phyloP scores from a whole-genome alignment of 2,888 invertebrate species.

The Scrobipalpa atriplicella region DNA sequence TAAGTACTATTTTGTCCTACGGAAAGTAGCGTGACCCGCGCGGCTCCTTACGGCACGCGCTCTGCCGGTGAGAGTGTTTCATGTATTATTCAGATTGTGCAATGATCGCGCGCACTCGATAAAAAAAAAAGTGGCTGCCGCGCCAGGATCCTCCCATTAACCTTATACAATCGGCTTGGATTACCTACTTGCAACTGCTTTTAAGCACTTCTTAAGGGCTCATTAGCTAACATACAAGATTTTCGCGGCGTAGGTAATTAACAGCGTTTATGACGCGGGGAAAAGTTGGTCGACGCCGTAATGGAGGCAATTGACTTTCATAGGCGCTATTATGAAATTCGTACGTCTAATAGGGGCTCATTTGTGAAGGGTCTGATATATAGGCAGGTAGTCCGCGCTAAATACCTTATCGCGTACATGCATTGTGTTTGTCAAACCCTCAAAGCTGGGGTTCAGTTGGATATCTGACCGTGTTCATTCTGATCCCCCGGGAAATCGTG shows the following conservation, averaged over 20 bases:
- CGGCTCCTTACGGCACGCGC: background rate
- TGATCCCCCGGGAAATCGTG: slow-evolving; percentile 63
- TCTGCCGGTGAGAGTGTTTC: slow-evolving; percentile 49
- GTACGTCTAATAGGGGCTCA: slow-evolving; percentile 47
- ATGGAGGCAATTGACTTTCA: slow-evolving; percentile 45
- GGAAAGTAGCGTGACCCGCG: background rate
- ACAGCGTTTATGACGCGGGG: slow-evolving; percentile 20
- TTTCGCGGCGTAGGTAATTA: slow-evolving; percentile 24
- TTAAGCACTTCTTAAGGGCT: slow-evolving; percentile 20
- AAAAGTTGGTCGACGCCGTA: slow-evolving; percentile 24
- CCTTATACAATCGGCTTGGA: slow-evolving; percentile 34
- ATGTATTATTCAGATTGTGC: slow-evolving; percentile 74
- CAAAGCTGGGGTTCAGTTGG: slow-evolving; percentile 44
- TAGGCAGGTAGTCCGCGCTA: slow-evolving; percentile 40
- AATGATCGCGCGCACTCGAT: slow-evolving; percentile 57
- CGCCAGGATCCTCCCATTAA: slow-evolving; percentile 34
- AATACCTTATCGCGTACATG: slow-evolving; percentile 48
- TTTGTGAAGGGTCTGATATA: slow-evolving; percentile 43
- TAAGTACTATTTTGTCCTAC: no score
- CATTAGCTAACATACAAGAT: slow-evolving; percentile 14
- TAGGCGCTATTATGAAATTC: slow-evolving; percentile 45
- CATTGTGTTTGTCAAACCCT: slow-evolving; percentile 46
- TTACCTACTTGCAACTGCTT: slow-evolving; percentile 32
- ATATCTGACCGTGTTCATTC: slow-evolving; percentile 57
- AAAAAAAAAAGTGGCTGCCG: no score